Evolutionary conservation across 1,140 invertebrate genomes (phyloP).

Genomic region (Tetraneura akinire): DNA sequence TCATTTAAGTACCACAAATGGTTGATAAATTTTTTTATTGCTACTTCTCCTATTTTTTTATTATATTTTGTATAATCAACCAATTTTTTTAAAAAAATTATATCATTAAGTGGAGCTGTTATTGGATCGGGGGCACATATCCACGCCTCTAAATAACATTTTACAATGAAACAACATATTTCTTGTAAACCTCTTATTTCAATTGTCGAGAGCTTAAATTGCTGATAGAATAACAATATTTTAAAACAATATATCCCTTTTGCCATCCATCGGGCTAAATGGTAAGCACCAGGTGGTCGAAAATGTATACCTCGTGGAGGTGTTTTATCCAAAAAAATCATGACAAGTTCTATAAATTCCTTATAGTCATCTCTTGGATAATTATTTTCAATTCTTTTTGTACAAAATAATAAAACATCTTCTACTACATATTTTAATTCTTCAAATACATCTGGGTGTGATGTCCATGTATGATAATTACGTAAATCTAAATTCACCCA

Average conservation of each 20-base stretch:
- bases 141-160: constrained; percentile 17
- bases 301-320: constrained; percentile 51
- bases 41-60: constrained; percentile 2
- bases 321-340: constrained; percentile 54
- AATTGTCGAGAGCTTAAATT: not conserved
- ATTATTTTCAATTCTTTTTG: not conserved
- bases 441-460: not conserved
- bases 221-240: not conserved
- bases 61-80: constrained; percentile 11
- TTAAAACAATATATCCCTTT: not conserved
- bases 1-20: too few relatives aligned
- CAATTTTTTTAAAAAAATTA: not conserved
- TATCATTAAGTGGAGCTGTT: not conserved
- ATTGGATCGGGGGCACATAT: constrained; percentile 6
- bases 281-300: constrained; percentile 56
- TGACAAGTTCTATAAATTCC: constrained; percentile 58
- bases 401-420: constrained; percentile 3
- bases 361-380: constrained; percentile 57
- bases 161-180: constrained; percentile 9
- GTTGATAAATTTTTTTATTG: constrained; percentile 9
- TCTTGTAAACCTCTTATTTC: constrained; percentile 4
- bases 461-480: not conserved
- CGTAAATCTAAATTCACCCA: constrained; percentile 12
- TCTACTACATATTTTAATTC: constrained; percentile 5
- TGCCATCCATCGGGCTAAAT: constrained; percentile 54